Evolutionary conservation across 2,888 invertebrate species (phyloP).

Genomic region (Furcula furcula): DNA sequence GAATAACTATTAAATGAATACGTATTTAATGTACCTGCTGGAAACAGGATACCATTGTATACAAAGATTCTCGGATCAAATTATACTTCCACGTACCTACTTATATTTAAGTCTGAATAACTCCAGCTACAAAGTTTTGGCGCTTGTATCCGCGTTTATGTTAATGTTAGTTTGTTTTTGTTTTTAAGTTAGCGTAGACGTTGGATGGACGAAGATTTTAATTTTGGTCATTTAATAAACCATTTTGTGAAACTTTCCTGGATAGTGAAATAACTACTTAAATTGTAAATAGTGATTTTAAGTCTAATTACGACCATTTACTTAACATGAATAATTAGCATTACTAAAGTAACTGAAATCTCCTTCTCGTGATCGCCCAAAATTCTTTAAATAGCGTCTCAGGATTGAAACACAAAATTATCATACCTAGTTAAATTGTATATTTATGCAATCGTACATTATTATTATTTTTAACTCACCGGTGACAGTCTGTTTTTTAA

Average conservation of each 20-base stretch:
- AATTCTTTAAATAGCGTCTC: too few species aligned
- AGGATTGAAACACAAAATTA: too few species aligned
- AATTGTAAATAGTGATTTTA: too few species aligned
- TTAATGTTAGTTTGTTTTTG: slow-evolving; percentile 20
- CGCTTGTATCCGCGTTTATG: slow-evolving; percentile 24
- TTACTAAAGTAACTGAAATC: too few species aligned
- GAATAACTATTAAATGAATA: too few species aligned
- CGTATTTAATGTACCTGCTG: too few species aligned
- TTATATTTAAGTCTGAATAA: slow-evolving; percentile 15
- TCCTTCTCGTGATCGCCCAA: too few species aligned
- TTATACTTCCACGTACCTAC: slow-evolving; percentile 12
- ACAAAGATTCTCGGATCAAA: slow-evolving; percentile 2
- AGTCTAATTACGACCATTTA: too few species aligned
- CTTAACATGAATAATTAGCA: too few species aligned
- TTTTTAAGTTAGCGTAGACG: slow-evolving; percentile 18
- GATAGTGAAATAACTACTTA: not conserved
- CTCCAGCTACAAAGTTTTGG: slow-evolving; percentile 11
- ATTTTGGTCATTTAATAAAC: slow-evolving; percentile 5
- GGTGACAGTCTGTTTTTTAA: slow-evolving; percentile 86
- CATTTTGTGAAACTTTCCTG: slow-evolving; percentile 1
- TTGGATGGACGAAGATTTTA: slow-evolving; percentile 13
- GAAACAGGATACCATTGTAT: too few species aligned
- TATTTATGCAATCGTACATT: too few species aligned
- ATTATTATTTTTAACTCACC: slow-evolving; percentile 78
- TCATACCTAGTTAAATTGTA: too few species aligned